These are phyloP conservation scores for Gasterosteus aculeatus DNA, from an alignment of 2,113 vertebrate genomes.

Conservation along the genomic window DNA sequence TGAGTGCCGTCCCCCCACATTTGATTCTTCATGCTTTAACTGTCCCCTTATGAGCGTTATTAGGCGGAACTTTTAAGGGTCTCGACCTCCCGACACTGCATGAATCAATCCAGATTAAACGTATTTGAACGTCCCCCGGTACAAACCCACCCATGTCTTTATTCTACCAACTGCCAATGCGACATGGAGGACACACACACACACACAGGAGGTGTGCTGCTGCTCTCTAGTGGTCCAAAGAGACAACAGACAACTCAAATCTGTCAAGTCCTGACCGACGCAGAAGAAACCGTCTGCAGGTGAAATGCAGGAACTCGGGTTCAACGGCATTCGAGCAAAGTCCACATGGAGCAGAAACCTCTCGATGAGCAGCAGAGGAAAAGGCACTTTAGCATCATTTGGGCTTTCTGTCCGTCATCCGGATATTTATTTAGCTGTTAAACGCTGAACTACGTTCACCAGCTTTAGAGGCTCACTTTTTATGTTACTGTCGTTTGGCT, in stretches of 20 bases:
- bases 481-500: neutral
- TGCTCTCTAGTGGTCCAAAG: constrained; percentile 53
- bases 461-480: neutral
- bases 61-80: neutral
- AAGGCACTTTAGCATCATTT: neutral
- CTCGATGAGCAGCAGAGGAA: neutral
- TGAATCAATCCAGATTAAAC: neutral
- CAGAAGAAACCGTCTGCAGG: too few species aligned
- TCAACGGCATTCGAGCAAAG: neutral
- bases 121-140: neutral
- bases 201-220: constrained; percentile 12
- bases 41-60: neutral
- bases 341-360: neutral
- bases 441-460: neutral
- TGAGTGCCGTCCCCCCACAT: neutral
- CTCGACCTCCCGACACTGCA: neutral
- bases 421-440: neutral
- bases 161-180: neutral
- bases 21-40: neutral
- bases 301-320: neutral
- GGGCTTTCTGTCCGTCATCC: neutral
- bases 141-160: neutral
- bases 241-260: neutral
- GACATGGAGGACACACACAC: neutral
- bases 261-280: neutral